A percentile compares a stretch with the other conserved stretches of the same genome.
These are phyloP conservation scores for Trididemnum nubilum DNA, from an alignment of 23 tunicate species.

Conservation along the genomic window DNA sequence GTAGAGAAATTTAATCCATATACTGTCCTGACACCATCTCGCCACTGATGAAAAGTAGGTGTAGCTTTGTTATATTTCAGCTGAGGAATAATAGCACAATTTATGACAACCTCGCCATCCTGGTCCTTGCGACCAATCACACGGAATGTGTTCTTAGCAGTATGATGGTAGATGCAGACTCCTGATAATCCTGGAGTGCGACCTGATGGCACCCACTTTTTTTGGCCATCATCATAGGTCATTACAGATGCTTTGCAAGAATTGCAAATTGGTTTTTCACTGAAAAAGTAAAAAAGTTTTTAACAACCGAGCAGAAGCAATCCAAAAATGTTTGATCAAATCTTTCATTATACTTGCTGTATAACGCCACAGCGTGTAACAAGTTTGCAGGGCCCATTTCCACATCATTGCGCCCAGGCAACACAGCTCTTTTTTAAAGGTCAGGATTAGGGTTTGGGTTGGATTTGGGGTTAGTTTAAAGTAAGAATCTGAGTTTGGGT, in stretches of 20 bases:
- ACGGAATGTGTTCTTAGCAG: constrained; percentile 55
- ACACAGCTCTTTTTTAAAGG: too few relatives aligned
- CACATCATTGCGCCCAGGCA: too few relatives aligned
- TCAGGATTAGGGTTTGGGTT: too few relatives aligned
- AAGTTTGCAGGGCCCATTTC: too few relatives aligned
- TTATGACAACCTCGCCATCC: constrained; percentile 89
- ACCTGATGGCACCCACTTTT: constrained; percentile 74
- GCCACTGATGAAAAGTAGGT: constrained; percentile 95
- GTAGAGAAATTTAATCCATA: constrained; percentile 83
- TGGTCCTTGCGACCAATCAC: constrained; percentile 86
- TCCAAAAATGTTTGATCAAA: too few relatives aligned
- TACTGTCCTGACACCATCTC: constrained; percentile 77
- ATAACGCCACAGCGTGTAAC: too few relatives aligned
- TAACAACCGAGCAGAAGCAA: too few relatives aligned
- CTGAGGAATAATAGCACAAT: constrained; percentile 71
- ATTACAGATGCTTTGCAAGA: constrained; percentile 86
- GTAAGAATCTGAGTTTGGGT: too few relatives aligned
- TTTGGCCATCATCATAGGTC: constrained; percentile 72
- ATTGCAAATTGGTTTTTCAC: constrained; percentile 58
- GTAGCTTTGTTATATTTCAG: constrained; percentile 95
- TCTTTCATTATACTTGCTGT: too few relatives aligned
- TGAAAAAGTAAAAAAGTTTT: too few relatives aligned
- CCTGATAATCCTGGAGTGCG: constrained; percentile 49
- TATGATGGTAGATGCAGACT: constrained; percentile 69
- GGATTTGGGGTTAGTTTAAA: too few relatives aligned